phyloP scores from a whole-genome alignment of 2,113 vertebrate genomes.

The Gallinago paraguaiae region DNA sequence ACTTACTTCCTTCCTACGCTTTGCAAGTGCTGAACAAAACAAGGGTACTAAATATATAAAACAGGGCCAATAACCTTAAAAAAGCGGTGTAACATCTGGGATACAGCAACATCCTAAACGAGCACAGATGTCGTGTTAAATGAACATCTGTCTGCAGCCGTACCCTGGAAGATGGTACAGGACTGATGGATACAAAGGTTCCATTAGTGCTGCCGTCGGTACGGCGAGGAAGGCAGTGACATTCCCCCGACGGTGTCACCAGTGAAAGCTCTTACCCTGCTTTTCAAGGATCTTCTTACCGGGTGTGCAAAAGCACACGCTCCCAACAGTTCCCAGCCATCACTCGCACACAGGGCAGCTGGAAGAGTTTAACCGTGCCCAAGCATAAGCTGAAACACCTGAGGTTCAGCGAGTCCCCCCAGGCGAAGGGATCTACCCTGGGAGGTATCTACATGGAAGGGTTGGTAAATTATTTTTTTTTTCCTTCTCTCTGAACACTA shows the following conservation, averaged over 20 bases:
- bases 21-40: neutral
- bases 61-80: slow-evolving; percentile 49
- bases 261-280: neutral
- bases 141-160: slow-evolving; percentile 55
- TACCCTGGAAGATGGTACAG: neutral
- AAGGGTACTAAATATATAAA: neutral
- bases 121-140: slow-evolving; percentile 63
- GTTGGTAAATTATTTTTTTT: fast-evolving
- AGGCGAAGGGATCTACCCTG: neutral
- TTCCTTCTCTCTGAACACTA: fast-evolving
- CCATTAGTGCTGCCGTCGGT: slow-evolving; percentile 25
- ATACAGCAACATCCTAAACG: slow-evolving; percentile 43
- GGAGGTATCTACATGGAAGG: neutral
- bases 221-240: neutral
- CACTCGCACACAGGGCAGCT: neutral
- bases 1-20: neutral
- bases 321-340: neutral
- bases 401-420: neutral
- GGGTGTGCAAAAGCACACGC: neutral
- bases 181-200: slow-evolving; percentile 31
- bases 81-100: slow-evolving; percentile 53
- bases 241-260: neutral
- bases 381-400: neutral
- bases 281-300: slow-evolving; percentile 6
- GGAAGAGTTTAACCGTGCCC: neutral